phyloP scores from a whole-genome alignment of 2,797 vertebrate species.

The Monodelphis domestica region DNA sequence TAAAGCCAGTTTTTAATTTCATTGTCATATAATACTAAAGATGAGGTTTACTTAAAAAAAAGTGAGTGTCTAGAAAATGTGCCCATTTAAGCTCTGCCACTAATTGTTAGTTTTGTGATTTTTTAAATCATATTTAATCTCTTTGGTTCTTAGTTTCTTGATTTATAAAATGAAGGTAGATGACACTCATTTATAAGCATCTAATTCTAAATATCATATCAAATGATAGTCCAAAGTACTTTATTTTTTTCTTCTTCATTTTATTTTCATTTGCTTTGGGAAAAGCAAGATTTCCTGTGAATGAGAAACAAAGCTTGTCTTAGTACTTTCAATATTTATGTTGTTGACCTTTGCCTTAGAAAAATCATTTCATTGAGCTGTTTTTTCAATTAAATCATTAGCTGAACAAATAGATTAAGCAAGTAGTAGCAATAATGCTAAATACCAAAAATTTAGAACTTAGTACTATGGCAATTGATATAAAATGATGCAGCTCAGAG shows the following conservation, averaged over 20 bases:
- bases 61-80: background rate
- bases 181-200: background rate
- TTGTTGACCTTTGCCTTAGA: background rate
- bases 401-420: background rate
- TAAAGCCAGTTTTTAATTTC: slow-evolving; percentile 27
- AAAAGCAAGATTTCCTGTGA: background rate
- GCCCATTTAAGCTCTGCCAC: background rate
- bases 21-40: background rate
- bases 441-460: slow-evolving; percentile 55
- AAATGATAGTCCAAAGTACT: background rate
- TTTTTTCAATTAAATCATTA: background rate
- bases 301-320: background rate
- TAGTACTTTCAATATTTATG: background rate
- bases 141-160: background rate
- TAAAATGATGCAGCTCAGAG: background rate
- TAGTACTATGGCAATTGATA: slow-evolving; percentile 40
- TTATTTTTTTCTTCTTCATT: background rate
- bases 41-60: background rate
- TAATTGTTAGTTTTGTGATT: background rate
- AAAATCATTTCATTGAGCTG: background rate
- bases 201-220: background rate
- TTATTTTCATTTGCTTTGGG: background rate
- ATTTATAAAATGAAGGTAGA: background rate
- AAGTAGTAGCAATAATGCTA: slow-evolving; percentile 65
- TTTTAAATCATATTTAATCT: background rate